Percentiles rank a stretch among this genome's conserved stretches.
phyloP scores from a whole-genome alignment of 2,113 vertebrate genomes.

The Ascaphus truei region DNA sequence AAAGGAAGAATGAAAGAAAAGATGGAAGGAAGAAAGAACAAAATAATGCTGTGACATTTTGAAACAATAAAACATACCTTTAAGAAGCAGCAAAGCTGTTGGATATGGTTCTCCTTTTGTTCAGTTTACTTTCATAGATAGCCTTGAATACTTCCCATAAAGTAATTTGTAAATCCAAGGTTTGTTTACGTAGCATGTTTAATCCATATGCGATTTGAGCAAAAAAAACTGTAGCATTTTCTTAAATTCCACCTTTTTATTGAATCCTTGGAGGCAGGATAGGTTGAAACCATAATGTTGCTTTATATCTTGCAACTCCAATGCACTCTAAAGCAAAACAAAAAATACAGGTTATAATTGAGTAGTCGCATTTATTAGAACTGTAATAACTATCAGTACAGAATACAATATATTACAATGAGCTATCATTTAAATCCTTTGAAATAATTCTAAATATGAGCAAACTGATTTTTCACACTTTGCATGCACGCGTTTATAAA shows the following conservation, averaged over 20 bases:
- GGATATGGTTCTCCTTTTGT: neutral
- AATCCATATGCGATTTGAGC: neutral
- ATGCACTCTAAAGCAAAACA: neutral
- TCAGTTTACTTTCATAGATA: neutral
- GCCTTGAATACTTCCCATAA: neutral
- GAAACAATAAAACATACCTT: neutral
- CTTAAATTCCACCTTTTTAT: constrained; percentile 27
- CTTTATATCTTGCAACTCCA: constrained; percentile 15
- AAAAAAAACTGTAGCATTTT: neutral
- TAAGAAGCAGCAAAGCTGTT: neutral
- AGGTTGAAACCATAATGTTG: constrained; percentile 19
- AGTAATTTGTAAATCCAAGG: constrained; percentile 35
- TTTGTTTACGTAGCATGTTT: neutral
- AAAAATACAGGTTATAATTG: constrained; percentile 13
- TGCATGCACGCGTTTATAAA: too few species aligned
- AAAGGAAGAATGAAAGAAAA: too few species aligned
- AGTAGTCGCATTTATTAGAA: too few species aligned
- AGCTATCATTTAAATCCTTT: too few species aligned
- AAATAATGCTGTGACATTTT: too few species aligned
- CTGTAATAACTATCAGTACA: too few species aligned
- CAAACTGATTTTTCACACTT: too few species aligned
- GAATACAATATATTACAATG: too few species aligned
- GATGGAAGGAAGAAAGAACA: too few species aligned
- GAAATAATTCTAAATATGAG: too few species aligned
- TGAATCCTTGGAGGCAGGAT: neutral